Conservation (phyloP, 2,888 invertebrate species). For the Eristalis pertinax region DNA sequence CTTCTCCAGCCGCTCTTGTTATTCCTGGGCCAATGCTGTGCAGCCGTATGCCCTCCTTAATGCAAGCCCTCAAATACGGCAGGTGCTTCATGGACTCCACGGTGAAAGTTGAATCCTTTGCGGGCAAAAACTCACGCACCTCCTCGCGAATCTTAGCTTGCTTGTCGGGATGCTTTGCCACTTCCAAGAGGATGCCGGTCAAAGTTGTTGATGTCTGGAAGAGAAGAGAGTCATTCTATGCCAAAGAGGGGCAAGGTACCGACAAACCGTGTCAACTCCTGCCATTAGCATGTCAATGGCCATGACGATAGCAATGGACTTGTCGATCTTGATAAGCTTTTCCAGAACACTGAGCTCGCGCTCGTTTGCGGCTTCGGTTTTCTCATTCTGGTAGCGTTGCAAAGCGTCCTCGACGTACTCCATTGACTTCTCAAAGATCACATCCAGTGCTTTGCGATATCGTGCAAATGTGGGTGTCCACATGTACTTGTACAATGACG, state of each 20-base stretch:
- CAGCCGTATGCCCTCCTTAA: slow-evolving; percentile 87
- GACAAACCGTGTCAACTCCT: slow-evolving; percentile 87
- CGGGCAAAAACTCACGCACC: slow-evolving; percentile 81
- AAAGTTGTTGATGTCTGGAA: slow-evolving; percentile 78
- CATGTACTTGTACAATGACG: slow-evolving; percentile 77
- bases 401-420: slow-evolving; percentile 78
- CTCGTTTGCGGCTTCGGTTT: slow-evolving; percentile 74
- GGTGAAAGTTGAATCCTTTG: slow-evolving; percentile 80
- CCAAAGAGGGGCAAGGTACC: slow-evolving; percentile 75
- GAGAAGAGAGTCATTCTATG: background rate
- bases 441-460: slow-evolving; percentile 74
- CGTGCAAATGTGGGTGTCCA: slow-evolving; percentile 76
- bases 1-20: slow-evolving; percentile 82
- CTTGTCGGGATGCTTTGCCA: slow-evolving; percentile 85
- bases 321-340: slow-evolving; percentile 84
- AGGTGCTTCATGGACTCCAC: slow-evolving; percentile 81
- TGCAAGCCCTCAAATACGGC: slow-evolving; percentile 86
- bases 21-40: slow-evolving; percentile 84
- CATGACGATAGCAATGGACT: slow-evolving; percentile 85
- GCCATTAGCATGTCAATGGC: slow-evolving; percentile 87
- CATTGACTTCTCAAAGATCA: slow-evolving; percentile 71
- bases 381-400: slow-evolving; percentile 75
- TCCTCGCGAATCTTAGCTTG: slow-evolving; percentile 86
- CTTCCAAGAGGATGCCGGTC: slow-evolving; percentile 74
- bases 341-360: slow-evolving; percentile 84